Evolutionary conservation across 2,888 invertebrate species (phyloP).

Genomic region (Pheosia gnoma): DNA sequence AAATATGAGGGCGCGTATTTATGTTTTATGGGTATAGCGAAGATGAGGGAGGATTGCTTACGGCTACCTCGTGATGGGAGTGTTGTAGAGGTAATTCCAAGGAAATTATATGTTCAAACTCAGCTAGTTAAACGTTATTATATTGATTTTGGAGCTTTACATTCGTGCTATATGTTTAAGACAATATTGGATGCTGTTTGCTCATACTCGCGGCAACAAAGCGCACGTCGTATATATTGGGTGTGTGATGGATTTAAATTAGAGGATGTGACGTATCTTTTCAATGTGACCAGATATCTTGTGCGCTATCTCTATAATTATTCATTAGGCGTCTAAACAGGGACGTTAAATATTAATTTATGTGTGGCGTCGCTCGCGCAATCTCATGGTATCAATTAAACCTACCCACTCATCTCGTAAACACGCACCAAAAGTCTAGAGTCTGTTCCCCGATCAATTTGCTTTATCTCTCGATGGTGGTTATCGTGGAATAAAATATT

Average conservation of each 20-base stretch:
- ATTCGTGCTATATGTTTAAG: constrained; percentile 50
- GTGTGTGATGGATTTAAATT: constrained; percentile 19
- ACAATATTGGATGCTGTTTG: constrained; percentile 58
- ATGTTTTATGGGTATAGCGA: constrained; percentile 33
- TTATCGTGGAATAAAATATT: constrained; percentile 80
- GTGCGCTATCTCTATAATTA: constrained; percentile 56
- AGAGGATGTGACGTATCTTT: constrained; percentile 30
- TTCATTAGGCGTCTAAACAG: constrained; percentile 58
- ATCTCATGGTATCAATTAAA: constrained; percentile 75
- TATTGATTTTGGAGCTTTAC: constrained; percentile 62
- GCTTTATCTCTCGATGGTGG: constrained; percentile 72
- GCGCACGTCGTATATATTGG: constrained; percentile 11
- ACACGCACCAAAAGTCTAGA: constrained; percentile 63
- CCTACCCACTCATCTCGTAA: constrained; percentile 71
- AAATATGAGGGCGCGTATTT: constrained; percentile 35
- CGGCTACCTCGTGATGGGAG: constrained; percentile 44
- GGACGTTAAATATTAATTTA: constrained; percentile 71
- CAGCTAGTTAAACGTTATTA: constrained; percentile 59
- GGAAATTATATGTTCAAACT: constrained; percentile 53
- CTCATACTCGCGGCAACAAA: constrained; percentile 26
- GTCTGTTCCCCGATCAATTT: constrained; percentile 75
- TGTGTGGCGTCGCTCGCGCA: constrained; percentile 65
- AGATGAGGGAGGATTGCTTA: constrained; percentile 40
- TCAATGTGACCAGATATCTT: constrained; percentile 35
- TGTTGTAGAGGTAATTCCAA: constrained; percentile 52